A percentile compares a stretch with the other conserved stretches of the same genome.
Conservation (phyloP, 2,797 vertebrate genomes). For the Ispidina lecontei region DNA sequence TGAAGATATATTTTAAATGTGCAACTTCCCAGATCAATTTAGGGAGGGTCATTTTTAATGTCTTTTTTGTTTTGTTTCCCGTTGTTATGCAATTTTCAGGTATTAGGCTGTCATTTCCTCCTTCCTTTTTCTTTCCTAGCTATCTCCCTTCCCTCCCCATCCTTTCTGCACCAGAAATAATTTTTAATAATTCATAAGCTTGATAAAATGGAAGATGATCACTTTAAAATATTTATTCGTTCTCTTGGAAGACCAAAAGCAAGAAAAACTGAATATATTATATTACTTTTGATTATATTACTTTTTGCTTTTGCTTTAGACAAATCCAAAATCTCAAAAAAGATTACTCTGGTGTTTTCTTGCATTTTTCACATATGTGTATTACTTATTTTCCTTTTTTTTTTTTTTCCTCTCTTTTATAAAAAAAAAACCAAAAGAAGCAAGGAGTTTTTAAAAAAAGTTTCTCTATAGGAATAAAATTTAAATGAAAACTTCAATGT, state of each 20-base stretch:
- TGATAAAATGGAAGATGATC: neutral
- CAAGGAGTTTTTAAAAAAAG: neutral
- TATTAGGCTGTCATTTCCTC: neutral
- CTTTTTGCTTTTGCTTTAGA: neutral
- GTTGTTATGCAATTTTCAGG: neutral
- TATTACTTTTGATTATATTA: neutral
- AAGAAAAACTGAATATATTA: neutral
- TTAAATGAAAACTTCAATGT: neutral
- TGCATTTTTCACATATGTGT: neutral
- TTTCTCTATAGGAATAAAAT: neutral
- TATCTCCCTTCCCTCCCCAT: neutral
- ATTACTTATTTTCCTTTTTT: neutral
- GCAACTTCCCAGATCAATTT: neutral
- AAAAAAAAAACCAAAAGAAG: neutral
- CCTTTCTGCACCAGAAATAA: neutral
- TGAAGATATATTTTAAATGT: neutral
- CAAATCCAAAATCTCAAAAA: neutral
- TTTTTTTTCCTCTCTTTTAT: neutral
- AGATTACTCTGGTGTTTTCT: neutral
- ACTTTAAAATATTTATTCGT: neutral
- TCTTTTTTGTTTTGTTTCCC: neutral
- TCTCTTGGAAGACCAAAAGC: neutral
- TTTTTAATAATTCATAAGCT: neutral
- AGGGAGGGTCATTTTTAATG: neutral
- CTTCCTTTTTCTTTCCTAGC: neutral